These are phyloP conservation scores for Luffia ferchaultella DNA, from an alignment of 2,888 invertebrate genomes.

Conservation along the genomic window DNA sequence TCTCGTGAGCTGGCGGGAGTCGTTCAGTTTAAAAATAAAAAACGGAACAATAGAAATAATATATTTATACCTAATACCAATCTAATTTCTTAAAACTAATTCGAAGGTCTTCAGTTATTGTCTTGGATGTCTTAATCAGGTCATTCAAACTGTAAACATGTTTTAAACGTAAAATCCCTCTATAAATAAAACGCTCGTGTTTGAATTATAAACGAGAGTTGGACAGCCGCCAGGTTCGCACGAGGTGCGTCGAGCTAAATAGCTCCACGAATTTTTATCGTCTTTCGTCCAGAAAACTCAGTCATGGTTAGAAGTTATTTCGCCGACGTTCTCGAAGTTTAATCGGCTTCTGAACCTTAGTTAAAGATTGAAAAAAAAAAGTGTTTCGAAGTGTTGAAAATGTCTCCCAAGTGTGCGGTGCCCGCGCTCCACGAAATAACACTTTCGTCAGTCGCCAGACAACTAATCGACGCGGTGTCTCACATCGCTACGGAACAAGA, in stretches of 20 bases:
- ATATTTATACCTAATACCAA: too few relatives aligned
- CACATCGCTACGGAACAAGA: constrained; percentile 69
- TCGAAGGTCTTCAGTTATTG: too few relatives aligned
- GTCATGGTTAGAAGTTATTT: not conserved
- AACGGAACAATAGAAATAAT: too few relatives aligned
- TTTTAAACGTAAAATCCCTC: constrained; percentile 47
- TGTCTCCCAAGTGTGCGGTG: constrained; percentile 73
- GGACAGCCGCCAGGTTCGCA: constrained; percentile 39
- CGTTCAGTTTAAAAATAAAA: too few relatives aligned
- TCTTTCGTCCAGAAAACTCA: constrained; percentile 36
- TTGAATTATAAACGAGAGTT: constrained; percentile 52
- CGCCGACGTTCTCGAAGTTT: not conserved
- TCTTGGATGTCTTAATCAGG: not conserved
- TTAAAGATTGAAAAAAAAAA: too few relatives aligned
- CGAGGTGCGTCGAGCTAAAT: constrained; percentile 42
- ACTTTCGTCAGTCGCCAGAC: constrained; percentile 67
- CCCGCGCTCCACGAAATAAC: constrained; percentile 67
- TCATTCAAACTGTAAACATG: constrained; percentile 39
- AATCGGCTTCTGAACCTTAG: too few relatives aligned
- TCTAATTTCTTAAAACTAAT: too few relatives aligned
- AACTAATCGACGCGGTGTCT: constrained; percentile 69
- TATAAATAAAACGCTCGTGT: constrained; percentile 53
- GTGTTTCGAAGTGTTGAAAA: too few relatives aligned
- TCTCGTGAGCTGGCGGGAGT: too few relatives aligned
- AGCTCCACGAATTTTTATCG: constrained; percentile 43